Conservation (phyloP, 1,140 invertebrate species). For the Ceratosolen solmsi region DNA sequence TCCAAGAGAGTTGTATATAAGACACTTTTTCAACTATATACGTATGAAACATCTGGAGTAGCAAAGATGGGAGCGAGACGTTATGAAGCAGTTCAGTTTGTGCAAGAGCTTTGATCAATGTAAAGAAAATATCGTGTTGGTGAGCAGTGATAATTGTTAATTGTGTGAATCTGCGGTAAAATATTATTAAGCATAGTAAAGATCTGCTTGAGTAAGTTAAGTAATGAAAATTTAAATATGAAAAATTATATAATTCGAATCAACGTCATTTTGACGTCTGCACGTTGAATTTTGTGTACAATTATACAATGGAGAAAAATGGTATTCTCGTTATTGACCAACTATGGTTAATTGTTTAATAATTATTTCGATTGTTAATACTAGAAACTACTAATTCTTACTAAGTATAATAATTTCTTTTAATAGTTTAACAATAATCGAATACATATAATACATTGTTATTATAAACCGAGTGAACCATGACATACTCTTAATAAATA, state of each 20-base stretch:
- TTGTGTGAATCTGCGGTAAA: background rate
- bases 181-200: background rate
- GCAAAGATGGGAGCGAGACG: too few species aligned
- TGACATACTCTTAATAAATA: background rate
- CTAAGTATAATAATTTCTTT: background rate
- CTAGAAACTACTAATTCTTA: background rate
- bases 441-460: background rate
- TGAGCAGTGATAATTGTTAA: background rate
- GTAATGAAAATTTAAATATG: background rate
- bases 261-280: background rate
- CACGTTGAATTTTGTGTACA: too few species aligned
- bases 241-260: background rate
- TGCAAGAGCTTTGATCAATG: background rate
- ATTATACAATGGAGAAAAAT: background rate
- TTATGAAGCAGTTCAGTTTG: background rate
- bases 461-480: background rate
- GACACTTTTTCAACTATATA: slow-evolving; percentile 20
- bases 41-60: background rate
- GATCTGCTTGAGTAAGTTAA: background rate
- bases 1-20: slow-evolving; percentile 92
- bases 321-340: background rate
- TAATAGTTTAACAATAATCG: background rate
- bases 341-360: background rate
- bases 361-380: background rate
- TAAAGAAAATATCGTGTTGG: background rate